These are phyloP conservation scores for Pediacus dermestoides DNA, from an alignment of 2,888 invertebrate species.

Conservation along the genomic window DNA sequence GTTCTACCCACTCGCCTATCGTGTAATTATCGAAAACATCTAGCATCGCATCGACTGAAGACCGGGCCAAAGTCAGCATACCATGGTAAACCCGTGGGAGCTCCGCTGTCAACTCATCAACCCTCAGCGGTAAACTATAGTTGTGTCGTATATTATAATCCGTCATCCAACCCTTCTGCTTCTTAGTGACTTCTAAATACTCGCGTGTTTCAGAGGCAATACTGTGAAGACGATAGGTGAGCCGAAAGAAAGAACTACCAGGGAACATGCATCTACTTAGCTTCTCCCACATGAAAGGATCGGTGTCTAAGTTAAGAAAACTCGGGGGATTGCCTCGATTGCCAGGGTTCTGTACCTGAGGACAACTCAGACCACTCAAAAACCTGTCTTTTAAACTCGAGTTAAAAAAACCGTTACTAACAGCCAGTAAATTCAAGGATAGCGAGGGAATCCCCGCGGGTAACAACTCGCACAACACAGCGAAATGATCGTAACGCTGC, in stretches of 20 bases:
- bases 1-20: constrained; percentile 65
- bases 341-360: constrained; percentile 40
- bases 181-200: constrained; percentile 42
- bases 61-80: constrained; percentile 53
- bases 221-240: constrained; percentile 50
- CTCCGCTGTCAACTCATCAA: constrained; percentile 59
- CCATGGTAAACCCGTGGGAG: constrained; percentile 59
- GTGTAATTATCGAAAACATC: constrained; percentile 60
- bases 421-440: constrained; percentile 59
- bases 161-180: constrained; percentile 62
- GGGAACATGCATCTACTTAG: constrained; percentile 62
- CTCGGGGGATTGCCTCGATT: constrained; percentile 37
- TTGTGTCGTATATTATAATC: constrained; percentile 66
- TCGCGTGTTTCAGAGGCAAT: constrained; percentile 49
- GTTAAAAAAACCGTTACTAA: constrained; percentile 60
- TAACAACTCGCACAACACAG: constrained; percentile 62
- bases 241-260: constrained; percentile 55
- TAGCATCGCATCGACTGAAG: constrained; percentile 55
- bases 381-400: constrained; percentile 51
- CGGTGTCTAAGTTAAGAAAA: constrained; percentile 58
- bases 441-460: constrained; percentile 63
- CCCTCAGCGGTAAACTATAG: constrained; percentile 63
- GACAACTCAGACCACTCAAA: constrained; percentile 56
- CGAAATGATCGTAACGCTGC: constrained; percentile 66
- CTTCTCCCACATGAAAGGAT: constrained; percentile 62